These are phyloP conservation scores for Nematolebias whitei DNA, from an alignment of 2,113 vertebrate species.

Conservation along the genomic window DNA sequence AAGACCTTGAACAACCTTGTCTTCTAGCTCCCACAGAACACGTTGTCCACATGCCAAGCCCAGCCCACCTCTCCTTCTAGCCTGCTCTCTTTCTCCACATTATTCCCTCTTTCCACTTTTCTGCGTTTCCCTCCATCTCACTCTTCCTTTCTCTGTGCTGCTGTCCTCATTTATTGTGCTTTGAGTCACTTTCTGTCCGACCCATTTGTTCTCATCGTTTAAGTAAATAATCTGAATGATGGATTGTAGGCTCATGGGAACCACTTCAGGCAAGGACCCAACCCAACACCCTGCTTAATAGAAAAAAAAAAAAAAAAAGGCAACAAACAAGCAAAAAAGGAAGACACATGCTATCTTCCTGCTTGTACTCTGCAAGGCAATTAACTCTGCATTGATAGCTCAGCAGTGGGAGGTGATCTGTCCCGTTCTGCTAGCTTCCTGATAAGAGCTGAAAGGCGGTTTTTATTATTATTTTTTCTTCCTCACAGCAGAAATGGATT, in stretches of 20 bases:
- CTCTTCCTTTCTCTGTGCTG: slow-evolving; percentile 41
- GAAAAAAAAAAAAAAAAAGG: slow-evolving; percentile 9
- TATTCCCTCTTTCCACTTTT: slow-evolving; percentile 39
- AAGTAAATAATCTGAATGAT: slow-evolving; percentile 52
- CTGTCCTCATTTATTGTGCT: slow-evolving; percentile 51
- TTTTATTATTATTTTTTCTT: slow-evolving; percentile 1
- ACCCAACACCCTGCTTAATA: slow-evolving; percentile 10
- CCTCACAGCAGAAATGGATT: slow-evolving; percentile 29
- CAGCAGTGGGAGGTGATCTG: slow-evolving; percentile 69
- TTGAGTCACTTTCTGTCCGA: slow-evolving; percentile 56
- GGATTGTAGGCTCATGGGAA: slow-evolving; percentile 29
- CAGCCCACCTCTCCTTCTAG: slow-evolving; percentile 32
- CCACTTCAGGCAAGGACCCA: slow-evolving; percentile 15
- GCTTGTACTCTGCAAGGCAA: slow-evolving; percentile 63
- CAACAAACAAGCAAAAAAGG: slow-evolving; percentile 19
- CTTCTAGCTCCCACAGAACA: slow-evolving; percentile 44
- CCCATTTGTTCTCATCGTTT: slow-evolving; percentile 39
- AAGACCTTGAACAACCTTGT: slow-evolving; percentile 73
- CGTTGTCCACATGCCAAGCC: slow-evolving; percentile 51
- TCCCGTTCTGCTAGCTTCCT: slow-evolving; percentile 52
- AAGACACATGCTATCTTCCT: background rate
- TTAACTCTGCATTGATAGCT: slow-evolving; percentile 72
- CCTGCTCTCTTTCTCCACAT: slow-evolving; percentile 6
- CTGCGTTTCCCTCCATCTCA: slow-evolving; percentile 41
- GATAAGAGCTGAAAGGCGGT: slow-evolving; percentile 66